Percentiles rank a stretch among this genome's conserved stretches.
These are phyloP conservation scores for Melanaphis sacchari DNA, from an alignment of 1,140 invertebrate genomes.

Conservation along the genomic window DNA sequence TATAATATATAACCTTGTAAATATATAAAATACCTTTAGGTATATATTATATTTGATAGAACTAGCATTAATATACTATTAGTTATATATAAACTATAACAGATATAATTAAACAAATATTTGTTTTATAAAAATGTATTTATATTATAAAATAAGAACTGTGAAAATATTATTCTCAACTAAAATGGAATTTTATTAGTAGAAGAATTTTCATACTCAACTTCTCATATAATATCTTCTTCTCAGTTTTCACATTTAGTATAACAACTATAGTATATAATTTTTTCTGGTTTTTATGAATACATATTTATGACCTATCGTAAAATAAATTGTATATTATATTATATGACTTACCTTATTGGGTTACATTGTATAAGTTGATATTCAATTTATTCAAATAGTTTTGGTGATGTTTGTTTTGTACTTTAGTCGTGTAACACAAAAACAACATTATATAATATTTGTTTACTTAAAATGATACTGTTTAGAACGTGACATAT, in stretches of 20 bases:
- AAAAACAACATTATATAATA: neutral
- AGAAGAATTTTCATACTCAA: neutral
- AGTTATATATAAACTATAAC: neutral
- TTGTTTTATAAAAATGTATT: neutral
- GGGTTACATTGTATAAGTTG: neutral
- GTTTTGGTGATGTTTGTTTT: neutral
- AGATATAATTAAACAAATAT: neutral
- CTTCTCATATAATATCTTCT: neutral
- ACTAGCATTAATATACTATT: neutral
- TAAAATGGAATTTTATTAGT: neutral
- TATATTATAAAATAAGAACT: neutral
- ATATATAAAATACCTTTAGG: too few relatives aligned
- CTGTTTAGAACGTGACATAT: neutral
- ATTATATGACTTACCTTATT: neutral
- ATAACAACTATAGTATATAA: neutral
- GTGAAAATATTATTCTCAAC: neutral
- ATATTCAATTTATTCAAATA: constrained; percentile 3
- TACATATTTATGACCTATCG: neutral
- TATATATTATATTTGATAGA: neutral
- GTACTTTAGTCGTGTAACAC: neutral
- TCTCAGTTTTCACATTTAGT: too few relatives aligned
- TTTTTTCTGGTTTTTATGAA: neutral
- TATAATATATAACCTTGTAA: too few relatives aligned
- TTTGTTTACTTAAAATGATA: neutral
- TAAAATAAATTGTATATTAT: neutral